Base-by-base conservation (phyloP, 2,113 vertebrate genomes). In the Anarrhichthys ocellatus region DNA sequence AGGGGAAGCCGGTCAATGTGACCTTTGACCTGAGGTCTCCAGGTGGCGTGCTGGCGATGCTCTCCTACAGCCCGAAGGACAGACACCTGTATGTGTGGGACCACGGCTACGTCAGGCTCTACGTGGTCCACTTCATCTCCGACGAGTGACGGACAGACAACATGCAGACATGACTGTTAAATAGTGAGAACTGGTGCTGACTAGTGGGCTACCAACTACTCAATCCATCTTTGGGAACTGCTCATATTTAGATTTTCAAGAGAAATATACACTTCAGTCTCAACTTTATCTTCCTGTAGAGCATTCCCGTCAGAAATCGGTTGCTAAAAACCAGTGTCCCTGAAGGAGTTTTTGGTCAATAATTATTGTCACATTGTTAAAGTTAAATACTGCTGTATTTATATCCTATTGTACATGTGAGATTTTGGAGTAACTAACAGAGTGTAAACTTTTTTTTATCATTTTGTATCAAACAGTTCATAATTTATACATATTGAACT, bases 81-180 rank as follows among this genome's bases (percentile, higher is more conserved):
- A 93, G 92, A 72, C 95, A 94, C 14, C 86, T 99, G 83, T 97
- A 98, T 3, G 95, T 97, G 0, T 99, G 98, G 98, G 98, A 99
- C 86, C 94, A 96, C 0, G 94, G 96, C 42, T 96, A 94, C 20
- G 86, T 99, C 71, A 95, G 95, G 92, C 87, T 96, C 1, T 97
- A 97, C 46, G 95, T 96, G 58, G 95, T 99, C 3, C 93, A 89
- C 46, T 97, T 95, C 93, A 93, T 94, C 65, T 92, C 91, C 34
- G 94, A 91, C 62, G 91, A 96, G 14, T 89, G 3, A 94, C 34
- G 38, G 40, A 46, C 27, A n/a, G 22, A n/a, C 42, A 20, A 18
- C 62, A 29, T 5, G 10, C 48, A 71, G 63, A 44, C 36, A 15
- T 29, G 24, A 79, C 62, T 36, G 11, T 61, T 56, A 48, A 38